phyloP scores from a whole-genome alignment of 2,113 vertebrate species.

The Vanacampus margaritifer region DNA sequence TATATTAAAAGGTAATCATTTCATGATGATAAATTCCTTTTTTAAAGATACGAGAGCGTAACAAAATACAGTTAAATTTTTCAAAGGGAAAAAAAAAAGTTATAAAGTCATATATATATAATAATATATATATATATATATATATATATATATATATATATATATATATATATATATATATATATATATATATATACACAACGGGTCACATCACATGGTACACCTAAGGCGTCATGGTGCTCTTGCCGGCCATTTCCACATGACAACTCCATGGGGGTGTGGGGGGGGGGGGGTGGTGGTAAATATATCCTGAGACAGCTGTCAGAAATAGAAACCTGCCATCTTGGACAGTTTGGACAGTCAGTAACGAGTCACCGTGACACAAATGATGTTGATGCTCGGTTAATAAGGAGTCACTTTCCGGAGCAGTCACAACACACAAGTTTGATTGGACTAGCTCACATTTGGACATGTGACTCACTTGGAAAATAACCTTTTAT shows the following conservation, averaged over 20 bases:
- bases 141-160: too few relatives aligned
- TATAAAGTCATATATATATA: too few relatives aligned
- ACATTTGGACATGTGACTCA: slow-evolving; percentile 18
- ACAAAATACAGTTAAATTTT: too few relatives aligned
- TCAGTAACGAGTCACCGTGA: slow-evolving; percentile 21
- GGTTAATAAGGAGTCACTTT: slow-evolving; percentile 24
- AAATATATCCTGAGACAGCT: slow-evolving; percentile 14
- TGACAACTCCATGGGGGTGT: neutral
- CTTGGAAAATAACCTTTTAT: neutral
- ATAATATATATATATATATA: too few relatives aligned
- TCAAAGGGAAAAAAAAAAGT: too few relatives aligned
- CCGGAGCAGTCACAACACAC: slow-evolving; percentile 18
- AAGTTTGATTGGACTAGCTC: slow-evolving; percentile 24
- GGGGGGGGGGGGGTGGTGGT: too few relatives aligned
- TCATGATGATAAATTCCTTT: too few relatives aligned
- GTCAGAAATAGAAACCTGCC: slow-evolving; percentile 31
- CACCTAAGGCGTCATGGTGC: slow-evolving; percentile 9
- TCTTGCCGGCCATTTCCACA: slow-evolving; percentile 10
- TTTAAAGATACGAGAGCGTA: too few relatives aligned
- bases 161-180: too few relatives aligned
- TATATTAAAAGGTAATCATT: too few relatives aligned
- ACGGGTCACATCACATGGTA: slow-evolving; percentile 25
- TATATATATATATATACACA: too few relatives aligned
- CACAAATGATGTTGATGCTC: slow-evolving; percentile 4
- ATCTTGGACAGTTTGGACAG: slow-evolving; percentile 17